Evolutionary conservation across 2,797 vertebrate species (phyloP).

Genomic region (Heterohyrax brucei): DNA sequence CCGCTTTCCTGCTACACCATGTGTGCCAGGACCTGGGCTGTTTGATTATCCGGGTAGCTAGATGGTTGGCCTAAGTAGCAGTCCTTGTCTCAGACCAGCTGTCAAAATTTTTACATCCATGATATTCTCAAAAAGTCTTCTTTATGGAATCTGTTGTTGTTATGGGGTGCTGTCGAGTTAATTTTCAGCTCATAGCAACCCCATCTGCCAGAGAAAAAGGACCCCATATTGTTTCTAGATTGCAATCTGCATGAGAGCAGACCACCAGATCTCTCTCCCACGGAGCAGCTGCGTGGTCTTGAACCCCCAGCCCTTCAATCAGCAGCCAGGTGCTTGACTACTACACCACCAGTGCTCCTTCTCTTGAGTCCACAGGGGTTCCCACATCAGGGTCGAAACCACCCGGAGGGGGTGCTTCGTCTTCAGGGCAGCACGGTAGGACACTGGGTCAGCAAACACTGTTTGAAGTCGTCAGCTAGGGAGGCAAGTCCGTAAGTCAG

Average conservation of each 20-base stretch:
- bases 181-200: background rate
- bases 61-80: background rate
- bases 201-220: background rate
- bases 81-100: background rate
- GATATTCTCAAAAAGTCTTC: background rate
- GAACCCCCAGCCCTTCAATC: background rate
- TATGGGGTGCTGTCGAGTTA: background rate
- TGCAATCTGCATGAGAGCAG: background rate
- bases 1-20: fast-evolving
- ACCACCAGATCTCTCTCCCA: background rate
- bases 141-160: background rate
- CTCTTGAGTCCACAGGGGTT: background rate
- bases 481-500: background rate
- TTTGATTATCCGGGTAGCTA: background rate
- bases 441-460: background rate
- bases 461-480: background rate
- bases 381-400: background rate
- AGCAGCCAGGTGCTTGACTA: background rate
- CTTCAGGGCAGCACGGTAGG: background rate
- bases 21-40: fast-evolving
- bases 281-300: background rate
- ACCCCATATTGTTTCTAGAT: background rate
- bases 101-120: background rate
- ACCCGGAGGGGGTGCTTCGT: background rate
- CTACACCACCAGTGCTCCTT: background rate